Conservation (phyloP, 1,140 invertebrate genomes). For the Mylabris phalerata region DNA sequence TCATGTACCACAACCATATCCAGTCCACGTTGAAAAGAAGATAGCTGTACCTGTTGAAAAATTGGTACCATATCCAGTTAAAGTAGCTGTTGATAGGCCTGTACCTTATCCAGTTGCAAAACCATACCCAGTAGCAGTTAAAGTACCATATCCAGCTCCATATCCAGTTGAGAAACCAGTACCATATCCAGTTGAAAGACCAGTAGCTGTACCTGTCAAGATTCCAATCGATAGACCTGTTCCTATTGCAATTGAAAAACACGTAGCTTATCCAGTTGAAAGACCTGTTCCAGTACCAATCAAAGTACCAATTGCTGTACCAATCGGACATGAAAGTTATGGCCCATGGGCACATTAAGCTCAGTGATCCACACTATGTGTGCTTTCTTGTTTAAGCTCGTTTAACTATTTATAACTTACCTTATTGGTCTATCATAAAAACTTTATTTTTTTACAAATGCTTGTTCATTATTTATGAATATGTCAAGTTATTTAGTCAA, state of each 20-base stretch:
- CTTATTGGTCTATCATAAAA: conserved; percentile 23
- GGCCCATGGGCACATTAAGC: conserved; percentile 39
- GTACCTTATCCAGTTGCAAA: conserved; percentile 55
- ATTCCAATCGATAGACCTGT: conserved; percentile 51
- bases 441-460: conserved; percentile 27
- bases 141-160: conserved; percentile 58
- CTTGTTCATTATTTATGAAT: conserved; percentile 28
- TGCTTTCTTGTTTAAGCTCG: conserved; percentile 47
- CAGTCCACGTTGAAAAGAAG: conserved; percentile 56
- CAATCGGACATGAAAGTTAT: conserved; percentile 43
- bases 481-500: conserved; percentile 13
- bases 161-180: conserved; percentile 58
- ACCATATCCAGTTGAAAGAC: conserved; percentile 47
- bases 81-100: conserved; percentile 61
- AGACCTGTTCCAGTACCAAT: conserved; percentile 55
- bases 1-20: conserved; percentile 52
- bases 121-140: conserved; percentile 55
- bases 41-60: conserved; percentile 58
- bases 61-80: conserved; percentile 59
- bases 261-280: conserved; percentile 43
- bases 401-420: conserved; percentile 28
- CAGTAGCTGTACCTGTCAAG: conserved; percentile 52
- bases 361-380: conserved; percentile 36
- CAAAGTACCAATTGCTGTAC: conserved; percentile 46
- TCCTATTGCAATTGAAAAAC: conserved; percentile 47